Conservation (phyloP, 2,797 vertebrate species). For the Molossus alvarezi region DNA sequence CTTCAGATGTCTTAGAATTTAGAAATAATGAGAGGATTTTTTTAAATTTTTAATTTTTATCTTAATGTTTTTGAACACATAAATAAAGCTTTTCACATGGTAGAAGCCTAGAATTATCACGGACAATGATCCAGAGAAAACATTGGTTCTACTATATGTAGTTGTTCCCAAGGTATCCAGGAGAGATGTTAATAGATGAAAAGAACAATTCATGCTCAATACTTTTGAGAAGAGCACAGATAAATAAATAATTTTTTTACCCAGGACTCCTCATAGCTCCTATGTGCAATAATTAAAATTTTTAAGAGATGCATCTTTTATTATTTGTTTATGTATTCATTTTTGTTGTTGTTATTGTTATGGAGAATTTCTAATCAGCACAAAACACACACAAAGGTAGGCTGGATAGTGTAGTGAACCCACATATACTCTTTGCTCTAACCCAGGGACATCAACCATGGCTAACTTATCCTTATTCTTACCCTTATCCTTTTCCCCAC, state of each 20-base stretch:
- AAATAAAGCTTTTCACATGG: not conserved
- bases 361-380: not conserved
- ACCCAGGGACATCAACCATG: not conserved
- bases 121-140: not conserved
- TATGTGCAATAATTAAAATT: not conserved
- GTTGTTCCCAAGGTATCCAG: not conserved
- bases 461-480: not conserved
- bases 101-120: not conserved
- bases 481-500: not conserved
- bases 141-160: not conserved
- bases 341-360: not conserved
- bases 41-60: slow-evolving; percentile 20
- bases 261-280: not conserved
- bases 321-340: not conserved
- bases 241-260: not conserved
- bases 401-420: not conserved
- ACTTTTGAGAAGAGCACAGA: not conserved
- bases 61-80: slow-evolving; percentile 23
- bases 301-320: not conserved
- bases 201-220: not conserved
- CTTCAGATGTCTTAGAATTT: slow-evolving; percentile 8
- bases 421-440: not conserved
- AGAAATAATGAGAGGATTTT: not conserved
- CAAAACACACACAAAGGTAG: not conserved
- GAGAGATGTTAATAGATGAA: not conserved